Evolutionary conservation across 2,888 invertebrate genomes (phyloP), one percentile per base, ranked within the genome.

Genomic region (Chloromyia formosa): DNA sequence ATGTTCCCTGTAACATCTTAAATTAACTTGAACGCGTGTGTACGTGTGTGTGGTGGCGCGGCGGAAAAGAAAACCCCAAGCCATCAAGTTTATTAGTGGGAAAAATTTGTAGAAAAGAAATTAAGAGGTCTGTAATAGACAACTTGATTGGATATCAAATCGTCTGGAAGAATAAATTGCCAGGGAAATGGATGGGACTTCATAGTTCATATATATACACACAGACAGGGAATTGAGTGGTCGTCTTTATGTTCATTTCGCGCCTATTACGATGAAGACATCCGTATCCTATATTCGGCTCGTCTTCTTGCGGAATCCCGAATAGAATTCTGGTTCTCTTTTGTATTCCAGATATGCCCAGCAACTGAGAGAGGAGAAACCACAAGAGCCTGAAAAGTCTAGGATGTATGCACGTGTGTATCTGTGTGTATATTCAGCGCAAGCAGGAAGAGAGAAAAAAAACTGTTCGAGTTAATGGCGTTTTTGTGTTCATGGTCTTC

Each of bases 91-190:
- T 22, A 73, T 60, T 75, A 60, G 60, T 14, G 60, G 68, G 58
- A 73, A 64, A 54, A 49, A 49, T n/a, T 35, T 35, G 74, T 54
- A 71, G 74, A 75, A 77, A 75, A 71, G 76, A 73, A 75, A 77
- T 75, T 75, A 76, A 79, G 78, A 78, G 78, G 76, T 61, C 79
- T 79, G 79, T 79, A 78, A 79, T 77, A 78, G 79, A 79, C 79
- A 79, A 78, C 78, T 79, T 79, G 79, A 79, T 79, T 79, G 78
- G 79, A 78, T 78, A 77, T 78, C 77, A 79, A 79, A 79, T 79
- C 78, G 78, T 78, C 78, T 77, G 78, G 79, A 79, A 79, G 77
- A 78, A 78, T 78, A 79, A 79, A 79, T 79, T 79, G 78, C 78
- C 77, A 78, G 78, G 78, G 78, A 77, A 78, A 77, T 77, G 66